Conservation (phyloP, 2,797 vertebrate genomes). For the Denticeps clupeoides region DNA sequence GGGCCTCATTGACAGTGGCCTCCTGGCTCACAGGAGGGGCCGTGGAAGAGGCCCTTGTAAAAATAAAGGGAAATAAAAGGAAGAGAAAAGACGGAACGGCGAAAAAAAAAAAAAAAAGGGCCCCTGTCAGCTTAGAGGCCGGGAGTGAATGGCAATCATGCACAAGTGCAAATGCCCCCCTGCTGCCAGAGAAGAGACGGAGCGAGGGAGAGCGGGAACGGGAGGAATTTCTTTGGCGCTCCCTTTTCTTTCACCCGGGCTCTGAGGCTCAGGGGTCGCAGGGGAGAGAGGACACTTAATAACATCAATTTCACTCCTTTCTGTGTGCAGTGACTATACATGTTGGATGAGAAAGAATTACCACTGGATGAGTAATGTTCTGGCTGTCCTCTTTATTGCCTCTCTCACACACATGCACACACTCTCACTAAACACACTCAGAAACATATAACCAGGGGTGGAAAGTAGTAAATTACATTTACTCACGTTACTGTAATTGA, state of each 20-base stretch:
- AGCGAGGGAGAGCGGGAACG: constrained; percentile 5
- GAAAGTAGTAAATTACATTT: no score
- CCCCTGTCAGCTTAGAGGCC: constrained; percentile 19
- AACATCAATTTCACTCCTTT: constrained; percentile 26
- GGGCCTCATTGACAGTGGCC: constrained; percentile 20
- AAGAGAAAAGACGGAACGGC: constrained; percentile 7
- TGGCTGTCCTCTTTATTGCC: neutral
- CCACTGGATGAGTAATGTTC: neutral
- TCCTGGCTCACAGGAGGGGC: constrained; percentile 19
- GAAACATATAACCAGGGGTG: neutral
- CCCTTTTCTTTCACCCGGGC: constrained; percentile 3
- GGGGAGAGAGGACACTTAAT: constrained; percentile 17
- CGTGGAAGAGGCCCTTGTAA: constrained; percentile 13
- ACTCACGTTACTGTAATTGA: no score
- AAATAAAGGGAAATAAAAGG: constrained; percentile 17
- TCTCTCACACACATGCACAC: neutral
- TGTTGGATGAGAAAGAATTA: neutral
- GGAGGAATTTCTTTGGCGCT: neutral
- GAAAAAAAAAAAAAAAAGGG: constrained; percentile 12
- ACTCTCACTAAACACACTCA: neutral
- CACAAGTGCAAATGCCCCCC: constrained; percentile 34
- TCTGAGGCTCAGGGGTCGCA: constrained; percentile 19
- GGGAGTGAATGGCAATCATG: constrained; percentile 29
- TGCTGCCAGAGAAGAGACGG: constrained; percentile 1
- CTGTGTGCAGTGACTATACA: constrained; percentile 10